Percentiles rank a stretch among this genome's conserved stretches.
Conservation (phyloP, 2,113 vertebrate species). For the Chamaetylas fuelleborni region DNA sequence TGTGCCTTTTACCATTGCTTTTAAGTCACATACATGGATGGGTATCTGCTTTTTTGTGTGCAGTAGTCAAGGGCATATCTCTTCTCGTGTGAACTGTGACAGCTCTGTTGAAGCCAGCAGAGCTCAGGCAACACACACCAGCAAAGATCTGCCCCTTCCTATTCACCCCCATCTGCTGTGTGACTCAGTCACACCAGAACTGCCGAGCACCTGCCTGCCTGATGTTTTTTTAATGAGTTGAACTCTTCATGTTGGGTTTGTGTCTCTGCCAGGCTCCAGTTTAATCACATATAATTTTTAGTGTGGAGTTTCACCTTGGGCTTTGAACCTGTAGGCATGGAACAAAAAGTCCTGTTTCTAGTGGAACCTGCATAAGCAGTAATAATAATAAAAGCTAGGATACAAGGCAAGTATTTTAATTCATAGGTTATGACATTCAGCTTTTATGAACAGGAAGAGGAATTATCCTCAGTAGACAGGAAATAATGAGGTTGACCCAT, state of each 20-base stretch:
- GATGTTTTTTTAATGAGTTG: constrained; percentile 38
- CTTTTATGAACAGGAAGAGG: constrained; percentile 33
- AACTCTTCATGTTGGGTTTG: constrained; percentile 32
- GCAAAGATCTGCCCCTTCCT: background rate
- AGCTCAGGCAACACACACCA: background rate
- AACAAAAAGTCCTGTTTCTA: constrained; percentile 26
- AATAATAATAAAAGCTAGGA: constrained; percentile 8
- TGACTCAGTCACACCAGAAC: background rate
- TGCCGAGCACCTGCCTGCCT: background rate
- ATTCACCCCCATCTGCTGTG: constrained; percentile 1
- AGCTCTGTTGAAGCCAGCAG: background rate
- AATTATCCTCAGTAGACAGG: constrained; percentile 22
- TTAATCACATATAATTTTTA: constrained; percentile 45
- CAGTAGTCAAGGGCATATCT: background rate
- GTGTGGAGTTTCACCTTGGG: constrained; percentile 31
- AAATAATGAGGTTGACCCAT: constrained; percentile 51
- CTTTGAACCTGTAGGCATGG: background rate
- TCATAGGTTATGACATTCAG: constrained; percentile 23
- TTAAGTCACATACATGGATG: background rate
- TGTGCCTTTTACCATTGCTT: background rate
- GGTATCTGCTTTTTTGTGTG: background rate
- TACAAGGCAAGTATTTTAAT: constrained; percentile 5
- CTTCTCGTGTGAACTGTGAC: background rate
- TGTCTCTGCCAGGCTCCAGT: constrained; percentile 33
- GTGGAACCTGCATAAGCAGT: background rate